phyloP scores from a whole-genome alignment of 2,888 invertebrate genomes.

The Phyllotreta cruciferae region DNA sequence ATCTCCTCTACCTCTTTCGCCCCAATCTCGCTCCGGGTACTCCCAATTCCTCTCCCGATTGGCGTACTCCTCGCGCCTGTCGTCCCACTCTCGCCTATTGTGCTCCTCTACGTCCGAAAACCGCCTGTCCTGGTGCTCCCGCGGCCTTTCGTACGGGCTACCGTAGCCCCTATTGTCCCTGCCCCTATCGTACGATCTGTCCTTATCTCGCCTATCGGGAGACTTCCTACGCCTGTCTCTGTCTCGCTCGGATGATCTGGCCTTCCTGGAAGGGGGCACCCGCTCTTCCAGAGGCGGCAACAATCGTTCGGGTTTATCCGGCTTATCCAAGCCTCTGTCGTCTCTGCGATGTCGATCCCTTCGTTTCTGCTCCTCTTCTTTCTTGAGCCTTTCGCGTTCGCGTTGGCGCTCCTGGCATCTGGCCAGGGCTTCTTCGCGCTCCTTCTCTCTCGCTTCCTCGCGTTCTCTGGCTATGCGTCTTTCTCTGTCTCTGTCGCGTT shows the following conservation, averaged over 20 bases:
- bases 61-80: constrained; percentile 38
- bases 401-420: constrained; percentile 70
- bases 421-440: constrained; percentile 70
- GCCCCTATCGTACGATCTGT: constrained; percentile 41
- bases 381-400: constrained; percentile 63
- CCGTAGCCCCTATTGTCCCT: constrained; percentile 53
- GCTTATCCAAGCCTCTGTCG: constrained; percentile 68
- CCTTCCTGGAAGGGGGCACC: constrained; percentile 57
- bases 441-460: constrained; percentile 68
- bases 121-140: constrained; percentile 59
- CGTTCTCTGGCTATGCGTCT: constrained; percentile 63
- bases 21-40: constrained; percentile 14
- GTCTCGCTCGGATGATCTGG: constrained; percentile 60
- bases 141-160: constrained; percentile 60
- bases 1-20: constrained; percentile 60
- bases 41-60: constrained; percentile 19
- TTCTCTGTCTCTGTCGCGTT: constrained; percentile 63
- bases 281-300: constrained; percentile 71
- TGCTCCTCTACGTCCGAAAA: constrained; percentile 57
- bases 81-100: constrained; percentile 57
- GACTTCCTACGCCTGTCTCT: constrained; percentile 56
- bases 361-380: constrained; percentile 66
- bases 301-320: constrained; percentile 67
- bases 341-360: constrained; percentile 63
- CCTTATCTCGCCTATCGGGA: constrained; percentile 46